Evolutionary conservation across 2,888 invertebrate species (phyloP).

Genomic region (Apotomis betuletana): DNA sequence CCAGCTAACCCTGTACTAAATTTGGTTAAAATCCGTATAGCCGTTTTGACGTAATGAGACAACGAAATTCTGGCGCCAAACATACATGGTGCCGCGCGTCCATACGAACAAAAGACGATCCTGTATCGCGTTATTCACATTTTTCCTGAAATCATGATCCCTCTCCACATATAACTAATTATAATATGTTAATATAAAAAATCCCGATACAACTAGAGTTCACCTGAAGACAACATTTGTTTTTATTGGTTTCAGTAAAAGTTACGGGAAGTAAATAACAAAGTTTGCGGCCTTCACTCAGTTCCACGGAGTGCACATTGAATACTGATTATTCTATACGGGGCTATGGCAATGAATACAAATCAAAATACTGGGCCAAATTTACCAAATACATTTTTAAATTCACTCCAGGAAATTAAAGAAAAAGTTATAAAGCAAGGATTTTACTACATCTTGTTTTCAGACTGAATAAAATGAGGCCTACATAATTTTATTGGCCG

Average conservation of each 20-base stretch:
- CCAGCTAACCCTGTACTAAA: too few relatives aligned
- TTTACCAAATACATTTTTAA: slow-evolving; percentile 11
- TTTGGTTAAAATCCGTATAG: too few relatives aligned
- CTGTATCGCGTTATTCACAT: too few relatives aligned
- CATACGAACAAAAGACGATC: too few relatives aligned
- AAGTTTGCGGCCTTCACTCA: slow-evolving; percentile 24
- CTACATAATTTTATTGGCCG: too few relatives aligned
- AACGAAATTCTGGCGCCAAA: too few relatives aligned
- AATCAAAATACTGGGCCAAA: slow-evolving; percentile 14
- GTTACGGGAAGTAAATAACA: slow-evolving; percentile 10
- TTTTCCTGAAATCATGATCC: too few relatives aligned
- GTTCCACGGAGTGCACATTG: slow-evolving; percentile 22
- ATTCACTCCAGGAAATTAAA: slow-evolving; percentile 11
- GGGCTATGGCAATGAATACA: slow-evolving; percentile 15
- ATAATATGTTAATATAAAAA: neutral
- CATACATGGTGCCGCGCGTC: too few relatives aligned
- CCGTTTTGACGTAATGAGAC: too few relatives aligned
- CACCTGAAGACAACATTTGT: neutral
- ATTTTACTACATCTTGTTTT: neutral
- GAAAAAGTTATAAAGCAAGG: neutral
- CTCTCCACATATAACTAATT: too few relatives aligned
- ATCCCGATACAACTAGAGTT: neutral
- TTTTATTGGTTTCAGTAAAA: slow-evolving; percentile 21
- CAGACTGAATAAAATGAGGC: too few relatives aligned
- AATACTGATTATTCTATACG: slow-evolving; percentile 25